A percentile compares a stretch with the other conserved stretches of the same genome.
These are phyloP conservation scores for Lacerta agilis DNA, from an alignment of 2,797 vertebrate species.

Conservation along the genomic window DNA sequence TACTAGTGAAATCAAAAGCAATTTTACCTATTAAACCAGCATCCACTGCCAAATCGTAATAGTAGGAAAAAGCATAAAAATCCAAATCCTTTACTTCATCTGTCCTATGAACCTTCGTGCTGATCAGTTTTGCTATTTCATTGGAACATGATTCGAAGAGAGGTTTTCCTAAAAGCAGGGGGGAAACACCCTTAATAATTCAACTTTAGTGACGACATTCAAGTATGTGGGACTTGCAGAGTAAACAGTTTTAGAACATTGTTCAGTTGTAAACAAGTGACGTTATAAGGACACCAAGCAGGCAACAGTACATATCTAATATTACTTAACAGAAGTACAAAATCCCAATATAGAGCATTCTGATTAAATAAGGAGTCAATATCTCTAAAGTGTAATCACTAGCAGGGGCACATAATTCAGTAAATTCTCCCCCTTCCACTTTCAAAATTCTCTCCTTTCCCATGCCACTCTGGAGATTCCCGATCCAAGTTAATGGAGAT, in stretches of 20 bases:
- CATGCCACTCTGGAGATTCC: background rate
- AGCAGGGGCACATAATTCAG: background rate
- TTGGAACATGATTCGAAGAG: constrained; percentile 83
- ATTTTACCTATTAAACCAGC: constrained; percentile 85
- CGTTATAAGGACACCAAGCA: background rate
- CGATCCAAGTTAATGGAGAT: constrained; percentile 10
- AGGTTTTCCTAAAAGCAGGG: constrained; percentile 74
- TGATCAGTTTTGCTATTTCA: constrained; percentile 87
- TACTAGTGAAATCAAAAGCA: background rate
- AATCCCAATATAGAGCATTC: background rate
- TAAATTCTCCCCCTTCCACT: background rate
- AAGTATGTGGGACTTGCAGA: background rate
- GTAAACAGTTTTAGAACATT: background rate
- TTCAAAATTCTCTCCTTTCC: too few relatives aligned
- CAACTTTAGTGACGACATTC: constrained; percentile 2
- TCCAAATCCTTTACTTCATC: constrained; percentile 81
- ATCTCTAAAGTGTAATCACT: background rate
- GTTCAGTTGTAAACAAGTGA: background rate
- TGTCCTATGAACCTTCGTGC: constrained; percentile 79
- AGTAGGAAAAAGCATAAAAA: constrained; percentile 94
- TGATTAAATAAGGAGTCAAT: background rate
- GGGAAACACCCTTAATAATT: background rate
- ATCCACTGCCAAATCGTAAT: constrained; percentile 89
- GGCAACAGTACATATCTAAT: background rate
- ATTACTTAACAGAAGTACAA: background rate